Evolutionary conservation across 2,888 invertebrate species (phyloP), one percentile per base, ranked within the genome.

Genomic region (Sussaba pulchella): DNA sequence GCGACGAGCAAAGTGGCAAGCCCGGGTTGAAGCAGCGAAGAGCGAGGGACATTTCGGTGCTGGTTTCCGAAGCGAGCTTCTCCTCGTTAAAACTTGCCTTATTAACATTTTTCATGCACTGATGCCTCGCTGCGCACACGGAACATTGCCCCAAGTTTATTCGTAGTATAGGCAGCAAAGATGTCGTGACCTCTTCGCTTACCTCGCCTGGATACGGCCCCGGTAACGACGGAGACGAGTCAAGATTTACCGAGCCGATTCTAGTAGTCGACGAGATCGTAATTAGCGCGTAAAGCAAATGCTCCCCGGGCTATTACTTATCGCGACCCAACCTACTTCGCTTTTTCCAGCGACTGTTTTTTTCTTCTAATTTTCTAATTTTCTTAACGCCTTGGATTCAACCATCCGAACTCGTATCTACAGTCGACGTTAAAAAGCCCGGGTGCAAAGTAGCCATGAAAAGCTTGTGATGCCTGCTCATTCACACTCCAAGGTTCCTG

Each of bases 41-140:
- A 52, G 24, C 45, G 45, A n/a, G 41, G 45, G 61, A 57, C 54
- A 26, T 74, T 81, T 63, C 84, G 82, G 75, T 63, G 67, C 76
- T 57, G 75, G 72, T 81, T 67, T 41, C 39, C 72, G 72, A 31
- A 73, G 81, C 78, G 82, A 83, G 76, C 83, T 85, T 83, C 83
- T 85, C 82, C 89, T 90, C 89, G 89, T 91, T 91, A 91, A 91
- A 91, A 91, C 90, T 90, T 91, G 88, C 86, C 89, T 89, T 90
- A 90, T 91, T 90, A 90, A 91, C 88, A 90, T 90, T 90, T 90
- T 90, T 90, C 89, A 89, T 89, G 87, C 88, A 73, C 88, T 85
- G 85, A 89, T 90, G 89, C 89, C 88, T 89, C 85, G 73, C 64
- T 50, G 76, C 73, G 77, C 70, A 66, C 81, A 85, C 83, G 84